A percentile compares a stretch with the other conserved stretches of the same genome.
Conservation (phyloP, 2,113 vertebrate species). For the Phylloscopus trochilus region DNA sequence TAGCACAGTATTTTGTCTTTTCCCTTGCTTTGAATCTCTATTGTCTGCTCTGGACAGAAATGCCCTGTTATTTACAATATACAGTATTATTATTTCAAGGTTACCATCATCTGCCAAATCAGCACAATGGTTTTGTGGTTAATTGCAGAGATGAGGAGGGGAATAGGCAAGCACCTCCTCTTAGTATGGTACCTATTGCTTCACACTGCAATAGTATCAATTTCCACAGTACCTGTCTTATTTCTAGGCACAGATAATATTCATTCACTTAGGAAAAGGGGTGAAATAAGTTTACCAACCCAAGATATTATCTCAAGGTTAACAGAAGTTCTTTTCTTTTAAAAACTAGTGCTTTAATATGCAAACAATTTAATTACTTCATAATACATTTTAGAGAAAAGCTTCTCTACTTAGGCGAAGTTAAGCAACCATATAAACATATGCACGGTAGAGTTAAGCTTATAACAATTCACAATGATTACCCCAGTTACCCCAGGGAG, state of each 20-base stretch:
- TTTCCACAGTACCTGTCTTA: neutral
- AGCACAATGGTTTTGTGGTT: constrained; percentile 2
- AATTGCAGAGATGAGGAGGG: constrained; percentile 15
- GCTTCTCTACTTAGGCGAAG: neutral
- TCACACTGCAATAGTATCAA: neutral
- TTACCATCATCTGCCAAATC: constrained; percentile 34
- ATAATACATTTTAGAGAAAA: neutral
- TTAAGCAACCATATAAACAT: neutral
- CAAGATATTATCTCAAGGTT: neutral
- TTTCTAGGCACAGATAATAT: neutral
- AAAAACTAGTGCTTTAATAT: neutral
- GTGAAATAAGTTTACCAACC: neutral
- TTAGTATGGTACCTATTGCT: neutral
- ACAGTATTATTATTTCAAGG: constrained; percentile 10
- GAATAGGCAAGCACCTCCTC: neutral
- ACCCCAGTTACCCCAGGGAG: neutral
- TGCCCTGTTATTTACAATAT: constrained; percentile 31
- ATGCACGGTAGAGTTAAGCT: neutral
- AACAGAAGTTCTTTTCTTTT: neutral
- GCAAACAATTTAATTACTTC: neutral
- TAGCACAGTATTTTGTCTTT: constrained; percentile 31
- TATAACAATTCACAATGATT: neutral
- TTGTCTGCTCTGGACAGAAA: neutral
- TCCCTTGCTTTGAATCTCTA: neutral
- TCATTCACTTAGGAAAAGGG: neutral